A percentile compares a stretch with the other conserved stretches of the same genome.
phyloP scores from a whole-genome alignment of 2,113 vertebrate genomes.

The Fulmarus glacialis region DNA sequence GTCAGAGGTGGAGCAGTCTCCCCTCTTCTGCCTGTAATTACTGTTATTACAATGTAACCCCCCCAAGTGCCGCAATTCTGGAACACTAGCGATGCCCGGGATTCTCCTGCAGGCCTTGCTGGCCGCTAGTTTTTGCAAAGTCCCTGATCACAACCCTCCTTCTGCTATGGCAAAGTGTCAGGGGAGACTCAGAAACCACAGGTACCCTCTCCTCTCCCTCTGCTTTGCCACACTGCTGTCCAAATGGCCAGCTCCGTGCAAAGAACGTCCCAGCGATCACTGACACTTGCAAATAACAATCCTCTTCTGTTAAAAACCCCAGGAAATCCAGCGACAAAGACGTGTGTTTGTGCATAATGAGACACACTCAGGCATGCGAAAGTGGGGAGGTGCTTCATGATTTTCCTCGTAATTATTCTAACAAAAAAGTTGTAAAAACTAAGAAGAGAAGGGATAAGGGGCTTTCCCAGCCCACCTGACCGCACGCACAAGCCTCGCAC shows the following conservation, averaged over 20 bases:
- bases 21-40: not conserved
- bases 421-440: not conserved
- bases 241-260: fast-evolving
- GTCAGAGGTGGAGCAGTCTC: not conserved
- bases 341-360: fast-evolving
- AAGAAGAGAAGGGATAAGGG: not conserved
- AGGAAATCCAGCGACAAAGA: not conserved
- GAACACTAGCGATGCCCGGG: fast-evolving
- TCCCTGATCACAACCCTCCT: not conserved
- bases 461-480: not conserved
- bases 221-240: not conserved
- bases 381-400: not conserved
- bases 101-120: not conserved
- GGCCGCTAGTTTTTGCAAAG: not conserved
- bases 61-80: not conserved
- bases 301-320: not conserved
- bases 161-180: not conserved
- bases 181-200: not conserved
- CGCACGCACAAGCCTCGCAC: fast-evolving
- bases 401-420: not conserved
- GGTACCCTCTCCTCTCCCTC: not conserved
- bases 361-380: not conserved
- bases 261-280: not conserved
- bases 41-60: too few relatives aligned
- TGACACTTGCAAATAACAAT: not conserved